These are phyloP conservation scores for Zonitis immaculata DNA, from an alignment of 2,888 invertebrate genomes.

Conservation along the genomic window DNA sequence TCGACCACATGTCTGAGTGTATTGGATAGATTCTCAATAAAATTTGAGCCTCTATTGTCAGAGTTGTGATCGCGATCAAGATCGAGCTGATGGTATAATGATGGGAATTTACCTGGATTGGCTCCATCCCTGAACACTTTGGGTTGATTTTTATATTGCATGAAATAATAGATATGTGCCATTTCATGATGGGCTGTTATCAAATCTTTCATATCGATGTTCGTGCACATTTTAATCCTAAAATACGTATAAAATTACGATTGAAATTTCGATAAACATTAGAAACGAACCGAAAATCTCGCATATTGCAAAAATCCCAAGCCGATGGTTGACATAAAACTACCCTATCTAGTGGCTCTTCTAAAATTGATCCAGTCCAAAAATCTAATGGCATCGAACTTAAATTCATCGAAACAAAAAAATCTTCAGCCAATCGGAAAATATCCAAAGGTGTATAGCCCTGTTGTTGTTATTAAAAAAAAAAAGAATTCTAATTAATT, in stretches of 20 bases:
- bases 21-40: too few relatives aligned
- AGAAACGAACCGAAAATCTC: slow-evolving; percentile 69
- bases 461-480: slow-evolving; percentile 45
- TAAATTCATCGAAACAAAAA: slow-evolving; percentile 86
- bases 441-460: slow-evolving; percentile 79
- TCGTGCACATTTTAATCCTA: slow-evolving; percentile 86
- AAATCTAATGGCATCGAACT: slow-evolving; percentile 81
- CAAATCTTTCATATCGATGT: slow-evolving; percentile 78
- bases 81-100: too few relatives aligned
- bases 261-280: neutral
- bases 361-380: slow-evolving; percentile 81
- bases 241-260: slow-evolving; percentile 32
- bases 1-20: too few relatives aligned
- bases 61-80: too few relatives aligned
- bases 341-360: slow-evolving; percentile 71
- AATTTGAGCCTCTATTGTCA: too few relatives aligned
- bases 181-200: slow-evolving; percentile 89
- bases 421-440: slow-evolving; percentile 86
- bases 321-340: slow-evolving; percentile 87
- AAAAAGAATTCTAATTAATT: neutral
- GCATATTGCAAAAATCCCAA: slow-evolving; percentile 89
- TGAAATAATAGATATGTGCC: slow-evolving; percentile 86
- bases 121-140: slow-evolving; percentile 87
- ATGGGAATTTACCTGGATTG: slow-evolving; percentile 69
- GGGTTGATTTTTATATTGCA: slow-evolving; percentile 76